Conservation (phyloP, 2,888 invertebrate species). For the Rotaria macrura region DNA sequence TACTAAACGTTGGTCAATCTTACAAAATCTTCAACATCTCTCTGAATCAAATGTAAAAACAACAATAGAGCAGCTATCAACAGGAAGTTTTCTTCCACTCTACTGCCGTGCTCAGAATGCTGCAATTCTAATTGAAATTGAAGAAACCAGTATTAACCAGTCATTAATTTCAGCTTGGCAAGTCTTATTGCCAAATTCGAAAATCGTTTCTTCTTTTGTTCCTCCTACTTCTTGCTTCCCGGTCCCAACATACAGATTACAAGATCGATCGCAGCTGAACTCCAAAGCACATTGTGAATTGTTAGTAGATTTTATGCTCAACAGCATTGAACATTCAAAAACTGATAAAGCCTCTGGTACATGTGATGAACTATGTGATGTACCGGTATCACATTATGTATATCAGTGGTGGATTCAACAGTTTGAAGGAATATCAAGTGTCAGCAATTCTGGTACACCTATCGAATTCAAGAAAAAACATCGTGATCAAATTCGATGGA, state of each 20-base stretch:
- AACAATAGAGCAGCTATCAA: not conserved
- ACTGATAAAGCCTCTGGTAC: not conserved
- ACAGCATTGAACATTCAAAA: not conserved
- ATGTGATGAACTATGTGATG: not conserved
- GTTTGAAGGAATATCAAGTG: not conserved
- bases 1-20: not conserved
- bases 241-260: not conserved
- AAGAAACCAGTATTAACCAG: not conserved
- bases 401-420: not conserved
- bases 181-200: not conserved
- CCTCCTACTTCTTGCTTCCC: not conserved
- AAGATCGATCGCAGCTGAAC: not conserved
- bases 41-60: not conserved
- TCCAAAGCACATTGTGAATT: not conserved
- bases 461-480: not conserved
- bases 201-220: not conserved
- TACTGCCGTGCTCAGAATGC: not conserved
- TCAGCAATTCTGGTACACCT: not conserved
- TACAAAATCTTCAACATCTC: not conserved
- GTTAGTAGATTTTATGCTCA: not conserved
- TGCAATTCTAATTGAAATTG: slow-evolving; percentile 1
- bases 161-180: not conserved
- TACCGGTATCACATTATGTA: not conserved
- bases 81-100: not conserved
- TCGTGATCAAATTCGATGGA: not conserved